These are phyloP conservation scores for Otus sunia DNA, from an alignment of 2,113 vertebrate species.

Conservation along the genomic window DNA sequence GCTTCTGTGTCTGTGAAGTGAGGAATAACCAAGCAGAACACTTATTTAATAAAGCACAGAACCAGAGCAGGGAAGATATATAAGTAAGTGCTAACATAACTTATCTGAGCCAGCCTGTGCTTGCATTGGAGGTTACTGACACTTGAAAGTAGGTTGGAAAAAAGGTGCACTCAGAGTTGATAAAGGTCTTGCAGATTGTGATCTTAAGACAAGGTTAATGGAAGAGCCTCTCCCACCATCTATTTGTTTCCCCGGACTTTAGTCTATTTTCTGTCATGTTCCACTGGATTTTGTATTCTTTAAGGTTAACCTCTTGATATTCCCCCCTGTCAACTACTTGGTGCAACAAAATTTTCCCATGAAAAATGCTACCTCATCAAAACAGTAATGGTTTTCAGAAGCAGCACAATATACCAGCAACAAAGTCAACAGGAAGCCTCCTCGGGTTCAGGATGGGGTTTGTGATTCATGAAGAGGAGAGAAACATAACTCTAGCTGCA, in stretches of 20 bases:
- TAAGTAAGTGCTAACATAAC: not conserved
- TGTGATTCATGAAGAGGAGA: not conserved
- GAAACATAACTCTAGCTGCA: fast-evolving
- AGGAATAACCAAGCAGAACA: not conserved
- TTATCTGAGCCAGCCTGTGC: not conserved
- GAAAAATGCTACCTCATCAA: not conserved
- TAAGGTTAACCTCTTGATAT: not conserved
- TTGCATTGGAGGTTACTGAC: not conserved
- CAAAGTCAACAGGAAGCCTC: not conserved
- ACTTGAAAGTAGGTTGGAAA: not conserved
- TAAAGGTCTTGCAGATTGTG: not conserved
- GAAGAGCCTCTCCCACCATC: not conserved
- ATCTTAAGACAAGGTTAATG: not conserved
- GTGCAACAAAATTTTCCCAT: not conserved
- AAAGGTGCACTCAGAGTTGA: not conserved
- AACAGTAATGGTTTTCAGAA: not conserved
- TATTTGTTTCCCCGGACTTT: not conserved
- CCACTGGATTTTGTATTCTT: not conserved
- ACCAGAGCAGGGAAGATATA: not conserved
- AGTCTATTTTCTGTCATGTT: not conserved
- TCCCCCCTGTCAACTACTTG: not conserved
- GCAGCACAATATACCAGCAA: not conserved
- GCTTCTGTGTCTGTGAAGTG: not conserved
- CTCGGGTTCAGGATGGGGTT: not conserved
- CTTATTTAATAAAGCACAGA: not conserved